phyloP scores from a whole-genome alignment of 2,113 vertebrate species.

The Myrmecophaga tridactyla region DNA sequence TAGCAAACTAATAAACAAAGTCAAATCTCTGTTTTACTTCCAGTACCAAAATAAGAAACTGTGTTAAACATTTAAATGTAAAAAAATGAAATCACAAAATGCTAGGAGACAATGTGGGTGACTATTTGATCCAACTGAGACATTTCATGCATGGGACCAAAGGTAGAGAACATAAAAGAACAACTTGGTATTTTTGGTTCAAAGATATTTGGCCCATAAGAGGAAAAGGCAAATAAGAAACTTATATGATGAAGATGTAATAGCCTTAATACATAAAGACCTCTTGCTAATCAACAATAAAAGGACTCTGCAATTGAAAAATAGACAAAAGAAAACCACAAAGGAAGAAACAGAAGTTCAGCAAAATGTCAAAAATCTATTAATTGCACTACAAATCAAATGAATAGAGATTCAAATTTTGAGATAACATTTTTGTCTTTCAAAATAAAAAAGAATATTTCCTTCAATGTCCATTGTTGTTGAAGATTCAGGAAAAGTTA shows the following conservation, averaged over 20 bases:
- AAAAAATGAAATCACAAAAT: background rate
- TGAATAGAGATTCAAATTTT: background rate
- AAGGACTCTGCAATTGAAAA: background rate
- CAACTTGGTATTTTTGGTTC: background rate
- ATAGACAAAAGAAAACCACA: background rate
- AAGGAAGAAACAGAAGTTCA: background rate
- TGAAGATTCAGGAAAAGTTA: background rate
- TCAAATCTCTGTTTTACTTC: background rate
- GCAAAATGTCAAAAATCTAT: background rate
- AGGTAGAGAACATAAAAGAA: background rate
- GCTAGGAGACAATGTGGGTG: background rate
- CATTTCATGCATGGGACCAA: background rate
- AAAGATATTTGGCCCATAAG: background rate
- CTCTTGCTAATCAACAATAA: background rate
- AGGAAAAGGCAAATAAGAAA: background rate
- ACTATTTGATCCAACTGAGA: background rate
- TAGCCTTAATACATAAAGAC: background rate
- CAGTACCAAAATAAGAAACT: background rate
- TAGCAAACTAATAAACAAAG: background rate
- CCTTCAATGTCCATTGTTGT: background rate
- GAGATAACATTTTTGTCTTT: background rate
- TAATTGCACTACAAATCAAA: background rate
- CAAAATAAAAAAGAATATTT: background rate
- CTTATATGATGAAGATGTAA: background rate
- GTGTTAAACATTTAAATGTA: background rate